Evolutionary conservation across 53 echinoderm and acorn worm species (phyloP), one percentile per base, ranked within the genome.

Genomic region (Astropecten irregularis): DNA sequence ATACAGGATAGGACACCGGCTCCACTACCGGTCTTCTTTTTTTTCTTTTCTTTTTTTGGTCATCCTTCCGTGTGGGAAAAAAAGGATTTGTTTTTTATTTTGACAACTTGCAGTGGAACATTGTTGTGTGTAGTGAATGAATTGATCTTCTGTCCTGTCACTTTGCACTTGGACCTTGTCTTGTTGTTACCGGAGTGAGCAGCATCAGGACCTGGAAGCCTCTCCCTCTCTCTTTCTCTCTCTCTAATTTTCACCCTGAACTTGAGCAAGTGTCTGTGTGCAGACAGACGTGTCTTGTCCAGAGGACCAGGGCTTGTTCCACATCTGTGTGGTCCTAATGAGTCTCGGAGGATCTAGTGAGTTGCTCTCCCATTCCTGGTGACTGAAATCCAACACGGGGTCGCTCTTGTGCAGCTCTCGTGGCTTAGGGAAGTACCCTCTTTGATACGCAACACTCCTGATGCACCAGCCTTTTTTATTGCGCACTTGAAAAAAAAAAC

Each of bases 291-390:
- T 33, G 29, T 50, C 73, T 54, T 11, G 62, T 9, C 32, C 42
- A 11, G 11, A 42, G 6, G 42, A 42, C 42, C 42, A 42, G 42
- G 42, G 11, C 42, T 66, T 21, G 9, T 66, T 18, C 36, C 21
- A 7, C 66, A 18, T 60, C 77, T 79, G 79, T 79, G 79, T 79
- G 79, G 79, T 79, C 79, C 79, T 48, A 79, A 79, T 62, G 79
- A 79, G 62, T 61, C 79, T 61, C 61, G 56, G 40, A 79, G 79
- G 79, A 79, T 42, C 42, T 11, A 42, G 42, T 42, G 42, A 6
- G 42, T 42, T 42, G 42, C 26, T 62, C 61, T 47, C 56, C 76
- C 29, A 6, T 76, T 76, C 76, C 56, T 25, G 39, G 13, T 58
- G 11, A 11, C 49, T 61, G 79, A 79, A 79, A 79, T 62, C 62